Percentiles rank a stretch among this genome's conserved stretches.
These are phyloP conservation scores for Nannospalax galili DNA, from an alignment of 2,113 vertebrate species.

Conservation along the genomic window DNA sequence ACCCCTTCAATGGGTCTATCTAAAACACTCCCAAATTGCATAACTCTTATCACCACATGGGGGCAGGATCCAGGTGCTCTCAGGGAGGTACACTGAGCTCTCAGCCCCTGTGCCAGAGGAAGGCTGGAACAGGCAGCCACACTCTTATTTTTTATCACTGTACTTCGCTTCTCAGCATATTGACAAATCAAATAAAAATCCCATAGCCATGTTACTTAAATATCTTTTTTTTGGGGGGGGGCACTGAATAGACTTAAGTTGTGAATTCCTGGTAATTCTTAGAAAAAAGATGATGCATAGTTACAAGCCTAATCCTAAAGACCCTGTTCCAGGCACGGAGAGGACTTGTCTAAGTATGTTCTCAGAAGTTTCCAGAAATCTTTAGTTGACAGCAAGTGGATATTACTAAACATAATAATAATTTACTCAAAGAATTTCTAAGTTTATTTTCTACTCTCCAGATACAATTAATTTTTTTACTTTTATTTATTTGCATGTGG, in stretches of 20 bases:
- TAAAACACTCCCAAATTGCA: too few relatives aligned
- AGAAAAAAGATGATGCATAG: neutral
- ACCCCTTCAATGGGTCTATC: too few relatives aligned
- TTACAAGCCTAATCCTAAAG: neutral
- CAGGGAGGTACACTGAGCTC: too few relatives aligned
- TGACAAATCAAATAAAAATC: slow-evolving; percentile 50
- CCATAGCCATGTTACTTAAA: slow-evolving; percentile 43
- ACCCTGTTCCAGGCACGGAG: neutral
- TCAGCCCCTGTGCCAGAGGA: too few relatives aligned
- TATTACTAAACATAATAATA: neutral
- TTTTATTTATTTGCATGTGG: neutral
- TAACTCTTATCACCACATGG: too few relatives aligned
- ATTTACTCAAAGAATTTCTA: neutral
- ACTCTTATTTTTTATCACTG: neutral
- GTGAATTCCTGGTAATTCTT: slow-evolving; percentile 62
- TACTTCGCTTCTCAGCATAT: neutral
- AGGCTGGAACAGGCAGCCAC: too few relatives aligned
- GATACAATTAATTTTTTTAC: neutral
- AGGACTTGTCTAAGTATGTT: neutral
- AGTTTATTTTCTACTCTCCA: neutral
- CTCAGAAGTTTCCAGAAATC: slow-evolving; percentile 10
- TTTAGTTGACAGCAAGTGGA: neutral
- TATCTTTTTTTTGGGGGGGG: slow-evolving; percentile 72
- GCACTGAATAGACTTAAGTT: slow-evolving; percentile 57
- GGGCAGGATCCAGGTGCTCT: too few relatives aligned